Base-by-base conservation (phyloP, 1,140 invertebrate genomes). In the Drosophila orena region DNA sequence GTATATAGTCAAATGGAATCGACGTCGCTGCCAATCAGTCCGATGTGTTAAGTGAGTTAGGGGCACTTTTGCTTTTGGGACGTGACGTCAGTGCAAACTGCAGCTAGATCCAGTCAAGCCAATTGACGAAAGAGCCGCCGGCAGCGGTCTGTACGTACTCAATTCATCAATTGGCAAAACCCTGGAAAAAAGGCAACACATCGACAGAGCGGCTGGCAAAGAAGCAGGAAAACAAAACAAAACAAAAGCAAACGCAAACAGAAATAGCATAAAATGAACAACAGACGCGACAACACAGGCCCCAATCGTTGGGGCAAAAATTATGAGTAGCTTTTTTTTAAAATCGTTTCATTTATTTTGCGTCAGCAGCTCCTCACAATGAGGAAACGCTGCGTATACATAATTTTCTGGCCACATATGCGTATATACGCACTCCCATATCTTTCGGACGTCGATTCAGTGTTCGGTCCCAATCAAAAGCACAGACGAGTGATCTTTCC, bases 241-340 rank as follows among this genome's bases (percentile, higher is more conserved):
- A 57, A 60, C 38, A 62, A 77, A 59, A 55, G 54, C 42, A n/a
- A 59, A 47, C 44, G 54, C 37, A 77, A 76, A 77, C 66, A 74
- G 58, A 86, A 86, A 88, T 81, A 88, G 62, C 75, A 75, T 65
- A 80, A 72, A 57, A 79, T 77, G 62, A 52, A 71, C 72, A 81
- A 64, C 53, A 66, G 70, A 44, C 40, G 43, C 78, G 68, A 86
- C 74, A 50, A 50, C 22, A 47, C 27, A 50, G 61, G 52, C 44
- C 52, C 27, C 57, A 17, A 11, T 15, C 38, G 10, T 17, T 14
- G 65, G 47, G 17, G 62, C n/a, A 44, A 62, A 62, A 77, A 43
- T 61, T 47, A 79, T 73, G 76, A 83, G 71, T 88, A 89, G 84
- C 76, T 64, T 89, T 88, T 88, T 89, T 88, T 89, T 79, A 59